phyloP scores from a whole-genome alignment of 1,140 invertebrate species.

The Drosophila mojavensis region DNA sequence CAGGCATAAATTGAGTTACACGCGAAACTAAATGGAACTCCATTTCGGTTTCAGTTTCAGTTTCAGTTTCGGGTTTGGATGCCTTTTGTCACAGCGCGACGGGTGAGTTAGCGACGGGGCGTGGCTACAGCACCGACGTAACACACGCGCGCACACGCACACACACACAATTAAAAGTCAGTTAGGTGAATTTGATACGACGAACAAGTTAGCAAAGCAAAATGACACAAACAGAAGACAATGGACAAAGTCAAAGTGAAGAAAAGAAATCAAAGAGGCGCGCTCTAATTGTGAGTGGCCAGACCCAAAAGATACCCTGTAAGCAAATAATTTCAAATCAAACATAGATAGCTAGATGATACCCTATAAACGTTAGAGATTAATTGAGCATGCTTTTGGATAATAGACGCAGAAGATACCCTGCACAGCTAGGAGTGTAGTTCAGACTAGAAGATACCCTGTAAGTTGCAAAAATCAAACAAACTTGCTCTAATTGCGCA shows the following conservation, averaged over 20 bases:
- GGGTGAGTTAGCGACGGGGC: not conserved
- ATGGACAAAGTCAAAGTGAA: conserved; percentile 23
- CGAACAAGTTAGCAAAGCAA: conserved; percentile 47
- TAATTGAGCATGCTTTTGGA: no score
- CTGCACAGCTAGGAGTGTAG: no score
- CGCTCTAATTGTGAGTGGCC: not conserved
- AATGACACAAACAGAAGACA: conserved; percentile 41
- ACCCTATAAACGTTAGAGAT: no score
- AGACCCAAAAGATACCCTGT: no score
- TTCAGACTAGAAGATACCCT: no score
- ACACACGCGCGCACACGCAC: not conserved
- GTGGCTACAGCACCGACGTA: not conserved
- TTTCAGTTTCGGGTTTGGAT: not conserved
- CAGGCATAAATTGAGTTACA: conserved; percentile 68
- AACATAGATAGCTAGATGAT: no score
- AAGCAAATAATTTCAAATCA: no score
- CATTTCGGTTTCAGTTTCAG: conserved; percentile 41
- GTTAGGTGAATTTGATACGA: conserved; percentile 64
- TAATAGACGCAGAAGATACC: no score
- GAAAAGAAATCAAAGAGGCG: not conserved
- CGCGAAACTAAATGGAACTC: conserved; percentile 48
- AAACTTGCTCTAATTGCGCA: no score
- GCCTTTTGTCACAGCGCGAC: conserved; percentile 28
- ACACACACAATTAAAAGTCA: conserved; percentile 63
- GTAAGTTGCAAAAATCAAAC: no score